phyloP scores from a whole-genome alignment of 2,888 invertebrate genomes.

The Phlogophora meticulosa region DNA sequence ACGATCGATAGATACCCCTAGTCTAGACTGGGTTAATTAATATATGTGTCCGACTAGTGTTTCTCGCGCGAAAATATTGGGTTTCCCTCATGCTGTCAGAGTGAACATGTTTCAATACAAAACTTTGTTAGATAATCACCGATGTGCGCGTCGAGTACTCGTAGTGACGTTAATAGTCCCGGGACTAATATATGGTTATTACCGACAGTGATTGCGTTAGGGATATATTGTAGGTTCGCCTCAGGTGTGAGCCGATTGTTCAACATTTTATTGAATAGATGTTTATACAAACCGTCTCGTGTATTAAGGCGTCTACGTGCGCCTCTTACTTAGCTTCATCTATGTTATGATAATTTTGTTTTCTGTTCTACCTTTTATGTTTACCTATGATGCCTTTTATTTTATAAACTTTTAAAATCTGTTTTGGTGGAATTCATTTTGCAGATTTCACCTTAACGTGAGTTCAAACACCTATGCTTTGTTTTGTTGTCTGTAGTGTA shows the following conservation, averaged over 20 bases:
- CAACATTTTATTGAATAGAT: slow-evolving; percentile 68
- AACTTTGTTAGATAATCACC: slow-evolving; percentile 56
- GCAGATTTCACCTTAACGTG: slow-evolving; percentile 52
- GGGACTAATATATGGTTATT: slow-evolving; percentile 58
- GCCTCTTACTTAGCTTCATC: slow-evolving; percentile 62
- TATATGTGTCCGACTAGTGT: slow-evolving; percentile 72
- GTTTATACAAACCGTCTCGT: slow-evolving; percentile 85
- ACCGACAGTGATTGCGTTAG: slow-evolving; percentile 63
- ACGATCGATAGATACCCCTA: slow-evolving; percentile 71
- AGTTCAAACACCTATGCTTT: slow-evolving; percentile 62
- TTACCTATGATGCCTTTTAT: slow-evolving; percentile 52
- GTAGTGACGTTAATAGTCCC: slow-evolving; percentile 52
- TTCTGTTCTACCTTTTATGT: slow-evolving; percentile 59
- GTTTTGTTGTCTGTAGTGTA: slow-evolving; percentile 61
- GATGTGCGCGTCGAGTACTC: slow-evolving; percentile 41
- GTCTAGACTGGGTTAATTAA: slow-evolving; percentile 80
- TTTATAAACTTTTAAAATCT: slow-evolving; percentile 36
- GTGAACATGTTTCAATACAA: slow-evolving; percentile 62
- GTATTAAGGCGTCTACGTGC: slow-evolving; percentile 72
- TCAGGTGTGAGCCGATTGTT: slow-evolving; percentile 69
- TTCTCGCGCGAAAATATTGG: slow-evolving; percentile 71
- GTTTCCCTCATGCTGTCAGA: slow-evolving; percentile 62
- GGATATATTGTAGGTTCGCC: slow-evolving; percentile 57
- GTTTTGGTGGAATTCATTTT: slow-evolving; percentile 42
- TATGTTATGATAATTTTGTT: slow-evolving; percentile 63